A percentile compares a stretch with the other conserved stretches of the same genome.
These are phyloP conservation scores for Sminthurinus aureus DNA, from an alignment of 2,888 invertebrate genomes.

Conservation along the genomic window DNA sequence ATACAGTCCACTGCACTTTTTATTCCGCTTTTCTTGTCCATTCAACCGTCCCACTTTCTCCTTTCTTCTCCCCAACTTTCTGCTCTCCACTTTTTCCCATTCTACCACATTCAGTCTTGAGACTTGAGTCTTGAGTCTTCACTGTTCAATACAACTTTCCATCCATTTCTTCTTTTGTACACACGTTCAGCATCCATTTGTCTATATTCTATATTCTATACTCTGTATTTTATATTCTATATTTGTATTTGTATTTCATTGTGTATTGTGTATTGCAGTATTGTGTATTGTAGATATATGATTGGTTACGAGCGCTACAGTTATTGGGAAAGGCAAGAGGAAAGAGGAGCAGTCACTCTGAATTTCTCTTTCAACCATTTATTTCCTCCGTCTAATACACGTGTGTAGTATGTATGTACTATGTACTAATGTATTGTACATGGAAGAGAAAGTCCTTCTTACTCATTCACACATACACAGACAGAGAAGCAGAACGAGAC, in stretches of 20 bases:
- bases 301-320: neutral
- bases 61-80: slow-evolving; percentile 10
- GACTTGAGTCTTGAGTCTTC: neutral
- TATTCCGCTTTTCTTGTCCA: slow-evolving; percentile 49
- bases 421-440: too few species aligned
- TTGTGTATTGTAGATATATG: neutral
- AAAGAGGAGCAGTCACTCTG: neutral
- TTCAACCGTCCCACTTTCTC: slow-evolving; percentile 40
- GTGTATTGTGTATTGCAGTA: too few species aligned
- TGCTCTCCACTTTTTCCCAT: slow-evolving; percentile 11
- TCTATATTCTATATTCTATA: too few species aligned
- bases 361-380: neutral
- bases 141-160: neutral
- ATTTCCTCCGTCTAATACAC: neutral
- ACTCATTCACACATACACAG: neutral
- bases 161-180: neutral
- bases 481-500: neutral
- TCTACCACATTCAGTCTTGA: neutral
- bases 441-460: too few species aligned
- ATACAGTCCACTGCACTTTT: slow-evolving; percentile 46
- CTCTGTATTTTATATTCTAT: too few species aligned
- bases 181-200: too few species aligned
- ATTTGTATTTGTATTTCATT: too few species aligned
- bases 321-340: neutral
- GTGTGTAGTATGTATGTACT: too few species aligned